These are phyloP conservation scores for Oscheius sp. DNA, from an alignment of 2,888 invertebrate species.

Conservation along the genomic window DNA sequence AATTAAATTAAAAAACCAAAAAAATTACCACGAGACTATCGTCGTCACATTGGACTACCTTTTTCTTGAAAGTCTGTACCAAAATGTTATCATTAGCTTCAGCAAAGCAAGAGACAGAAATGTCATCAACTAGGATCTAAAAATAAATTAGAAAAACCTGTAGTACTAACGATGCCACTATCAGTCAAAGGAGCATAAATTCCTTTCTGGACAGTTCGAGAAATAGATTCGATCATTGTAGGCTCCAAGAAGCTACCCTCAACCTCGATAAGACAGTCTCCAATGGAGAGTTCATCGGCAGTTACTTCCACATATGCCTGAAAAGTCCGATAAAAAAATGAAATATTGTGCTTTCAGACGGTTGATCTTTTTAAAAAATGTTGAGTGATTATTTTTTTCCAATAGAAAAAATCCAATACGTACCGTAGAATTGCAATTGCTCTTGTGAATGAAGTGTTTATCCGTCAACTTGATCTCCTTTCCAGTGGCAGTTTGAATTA, in stretches of 20 bases:
- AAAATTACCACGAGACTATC: not conserved
- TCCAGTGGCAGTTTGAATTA: not conserved
- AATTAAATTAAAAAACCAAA: not conserved
- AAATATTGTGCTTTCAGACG: too few species aligned
- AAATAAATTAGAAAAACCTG: not conserved
- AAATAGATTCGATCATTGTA: not conserved
- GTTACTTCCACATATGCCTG: too few species aligned
- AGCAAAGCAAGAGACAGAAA: not conserved
- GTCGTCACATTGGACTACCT: not conserved
- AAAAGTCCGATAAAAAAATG: too few species aligned
- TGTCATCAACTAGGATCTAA: not conserved
- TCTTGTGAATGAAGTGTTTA: not conserved
- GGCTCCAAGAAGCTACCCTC: not conserved
- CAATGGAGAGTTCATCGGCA: not conserved
- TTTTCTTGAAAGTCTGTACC: not conserved
- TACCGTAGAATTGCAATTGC: not conserved
- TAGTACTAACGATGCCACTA: not conserved
- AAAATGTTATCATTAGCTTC: not conserved
- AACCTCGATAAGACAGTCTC: constrained; percentile 2
- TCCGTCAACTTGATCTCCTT: constrained; percentile 3
- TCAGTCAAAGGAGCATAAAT: constrained; percentile 9
- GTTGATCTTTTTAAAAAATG: too few species aligned
- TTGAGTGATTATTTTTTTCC: too few species aligned
- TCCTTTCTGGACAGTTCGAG: not conserved
- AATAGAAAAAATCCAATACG: too few species aligned